Base-by-base conservation (phyloP, 2,888 invertebrate species). In the Ophioninae sp. region DNA sequence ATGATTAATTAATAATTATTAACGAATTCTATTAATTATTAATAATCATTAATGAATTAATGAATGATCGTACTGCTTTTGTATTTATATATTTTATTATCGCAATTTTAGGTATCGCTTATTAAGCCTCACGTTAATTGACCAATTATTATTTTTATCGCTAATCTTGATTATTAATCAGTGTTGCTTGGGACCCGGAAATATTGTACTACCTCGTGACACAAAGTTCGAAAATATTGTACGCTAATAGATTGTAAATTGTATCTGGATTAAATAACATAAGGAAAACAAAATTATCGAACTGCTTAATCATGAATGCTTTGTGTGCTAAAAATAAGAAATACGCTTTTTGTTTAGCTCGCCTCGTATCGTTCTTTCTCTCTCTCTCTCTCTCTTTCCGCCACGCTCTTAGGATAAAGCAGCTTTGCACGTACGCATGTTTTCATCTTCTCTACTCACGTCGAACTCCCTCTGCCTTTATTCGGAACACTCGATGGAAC, bases 181-280 rank as follows among this genome's bases (percentile, higher is more conserved):
- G 57, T 59, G 56, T 20, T 61, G 61, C 56, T 41, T 57, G 10
- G 64, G 59, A 56, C 65, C 13, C 69, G 17, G 44, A 23, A 81
- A 50, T 78, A 65, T 64, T 79, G 79, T 62, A 59, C 75, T 56
- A 62, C 37, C 67, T 56, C 59, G 73, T 3, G 76, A 81, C 68
- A 56, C 39, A 59, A 75, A 64, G 77, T 44, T 39, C n/a, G 37
- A 65, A 59, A 57, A 72, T 59, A 21, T 78, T 80, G 59, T 81
- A 57, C 61, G 20, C 64, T 67, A 81, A 70, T 74, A 1, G 61
- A 83, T 85, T 86, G 85, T 86, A 83, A 75, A 57, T 30, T 73
- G 23, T 44, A 61, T 67, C 56, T 59, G 75, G 17, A 81, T 84
- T 81, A 84, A 84, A 84, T 74, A 73, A 81, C 81, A 84, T 67